Percentiles rank a stretch among this genome's conserved stretches.
Conservation (phyloP, 1,140 invertebrate genomes). For the Melipona quadrifasciata region DNA sequence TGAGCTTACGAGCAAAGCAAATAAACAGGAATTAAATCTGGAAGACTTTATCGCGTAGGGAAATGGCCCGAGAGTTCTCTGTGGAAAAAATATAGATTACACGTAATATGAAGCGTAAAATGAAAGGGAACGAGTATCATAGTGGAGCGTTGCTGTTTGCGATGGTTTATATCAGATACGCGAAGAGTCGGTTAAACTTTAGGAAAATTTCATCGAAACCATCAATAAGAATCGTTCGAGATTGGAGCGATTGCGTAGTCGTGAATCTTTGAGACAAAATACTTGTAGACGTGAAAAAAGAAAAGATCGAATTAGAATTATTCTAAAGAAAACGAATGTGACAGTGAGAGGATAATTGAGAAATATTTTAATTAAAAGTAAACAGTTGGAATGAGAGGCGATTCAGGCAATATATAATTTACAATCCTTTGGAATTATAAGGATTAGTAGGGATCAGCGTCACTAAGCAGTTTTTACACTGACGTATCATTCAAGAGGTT, state of each 20-base stretch:
- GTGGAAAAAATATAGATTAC: neutral
- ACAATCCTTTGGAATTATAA: neutral
- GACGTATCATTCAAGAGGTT: neutral
- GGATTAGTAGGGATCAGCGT: neutral
- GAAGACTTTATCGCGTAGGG: slow-evolving; percentile 70
- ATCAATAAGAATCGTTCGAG: slow-evolving; percentile 60
- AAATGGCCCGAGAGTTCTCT: slow-evolving; percentile 42
- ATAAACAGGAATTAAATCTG: slow-evolving; percentile 81
- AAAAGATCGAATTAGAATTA: neutral
- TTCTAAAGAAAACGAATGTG: neutral
- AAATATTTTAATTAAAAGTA: neutral
- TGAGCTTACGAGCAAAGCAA: slow-evolving; percentile 74
- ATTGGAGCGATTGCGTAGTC: slow-evolving; percentile 60
- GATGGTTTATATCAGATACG: slow-evolving; percentile 54
- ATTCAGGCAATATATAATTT: neutral
- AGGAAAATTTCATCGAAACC: slow-evolving; percentile 8
- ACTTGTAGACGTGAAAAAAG: neutral
- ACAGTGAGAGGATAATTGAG: neutral
- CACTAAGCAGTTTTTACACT: neutral
- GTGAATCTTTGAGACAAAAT: neutral
- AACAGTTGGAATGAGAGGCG: neutral
- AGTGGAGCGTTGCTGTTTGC: slow-evolving; percentile 23
- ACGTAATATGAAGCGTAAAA: neutral
- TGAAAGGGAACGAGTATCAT: neutral
- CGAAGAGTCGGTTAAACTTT: slow-evolving; percentile 64